Base-by-base conservation (phyloP, 2,888 invertebrate genomes). In the Apodemia duryi region DNA sequence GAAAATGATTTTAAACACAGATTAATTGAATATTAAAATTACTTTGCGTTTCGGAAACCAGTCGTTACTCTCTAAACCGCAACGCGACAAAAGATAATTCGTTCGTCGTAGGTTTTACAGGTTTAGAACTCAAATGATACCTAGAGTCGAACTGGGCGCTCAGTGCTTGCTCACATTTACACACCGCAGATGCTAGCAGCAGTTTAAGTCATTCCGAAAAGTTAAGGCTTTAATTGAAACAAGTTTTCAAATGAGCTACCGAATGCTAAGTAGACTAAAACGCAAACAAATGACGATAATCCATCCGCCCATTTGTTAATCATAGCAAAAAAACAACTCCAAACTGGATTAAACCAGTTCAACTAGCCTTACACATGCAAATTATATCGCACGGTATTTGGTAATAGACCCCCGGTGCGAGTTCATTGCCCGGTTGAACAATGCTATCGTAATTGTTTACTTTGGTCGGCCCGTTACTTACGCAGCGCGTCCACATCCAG, bases 391-490 rank as follows among this genome's bases (percentile, higher is more conserved):
- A 57, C 54, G 54, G 57, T 57, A 35, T 57, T 57, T 57, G 35
- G 57, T 57, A 57, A 61, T 61, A 61, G 73, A 67, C 70, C 70
- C 71, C 69, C 69, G 69, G 68, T 66, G 71, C 73, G 74, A 73
- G 85, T 83, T 83, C 83, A 72, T 71, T 76, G 83, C 70, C 84
- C 85, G 74, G 75, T 71, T 69, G 71, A 79, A 85, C 86, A 84
- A 85, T 85, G 82, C 80, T 84, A 85, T 84, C 84, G 85, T 81
- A 83, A 85, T 87, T 88, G 86, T 89, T 88, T 89, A 86, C 86
- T 80, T 79, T 83, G 65, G 57, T n/a, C 57, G 57, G 28, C 13
- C 57, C 57, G 57, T 57, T 57, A 57, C 57, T 57, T 57, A 57
- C 57, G 57, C 57, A 32, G 32, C 32, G 29, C 57, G 57, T 57